Base-by-base conservation (phyloP, 1,140 invertebrate genomes). In the Spodoptera litura region DNA sequence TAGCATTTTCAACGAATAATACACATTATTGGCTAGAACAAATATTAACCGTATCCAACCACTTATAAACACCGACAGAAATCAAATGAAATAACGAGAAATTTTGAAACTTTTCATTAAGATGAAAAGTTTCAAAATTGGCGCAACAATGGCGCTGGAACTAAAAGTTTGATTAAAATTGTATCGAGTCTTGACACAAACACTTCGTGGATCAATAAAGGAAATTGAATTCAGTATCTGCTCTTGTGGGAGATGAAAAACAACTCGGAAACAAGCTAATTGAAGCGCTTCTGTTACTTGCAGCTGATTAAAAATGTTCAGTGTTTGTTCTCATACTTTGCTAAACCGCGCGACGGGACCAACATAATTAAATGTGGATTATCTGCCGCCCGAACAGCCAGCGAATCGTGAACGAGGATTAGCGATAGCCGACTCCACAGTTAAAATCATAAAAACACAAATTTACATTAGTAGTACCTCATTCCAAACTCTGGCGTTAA, bases 291-390 rank as follows among this genome's bases (percentile, higher is more conserved):
- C 53, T 13, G 44, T 72, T 64, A 49, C 66, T 64, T 68, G 68
- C 25, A 64, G 73, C 78, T 83, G 84, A 86, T 87, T 87, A 83
- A 87, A 87, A 87, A 85, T 81, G 82, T 87, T 85, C 79, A 71
- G 49, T 85, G 84, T 85, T 86, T 86, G 81, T 70, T 52, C 76
- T 79, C 61, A 78, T 83, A 85, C 81, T 84, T 84, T 83, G 76
- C 78, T 74, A 81, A 77, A 80, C 62, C 83, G 58, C 53, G 44
- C 49, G 75, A 49, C 38, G 68, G 52, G 75, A 74, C 78, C 64
- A 59, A 75, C 49, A 75, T 83, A 87, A 85, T 87, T 85, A 87
- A 84, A 84, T 80, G 78, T 74, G 84, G 84, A 85, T 87, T 85
- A 76, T 64, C 35, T 51, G 31, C 20, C 68, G 25, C 59, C 70